A percentile compares a stretch with the other conserved stretches of the same genome.
Evolutionary conservation across 1,140 invertebrate species (phyloP).

Genomic region (Lithobius niger): DNA sequence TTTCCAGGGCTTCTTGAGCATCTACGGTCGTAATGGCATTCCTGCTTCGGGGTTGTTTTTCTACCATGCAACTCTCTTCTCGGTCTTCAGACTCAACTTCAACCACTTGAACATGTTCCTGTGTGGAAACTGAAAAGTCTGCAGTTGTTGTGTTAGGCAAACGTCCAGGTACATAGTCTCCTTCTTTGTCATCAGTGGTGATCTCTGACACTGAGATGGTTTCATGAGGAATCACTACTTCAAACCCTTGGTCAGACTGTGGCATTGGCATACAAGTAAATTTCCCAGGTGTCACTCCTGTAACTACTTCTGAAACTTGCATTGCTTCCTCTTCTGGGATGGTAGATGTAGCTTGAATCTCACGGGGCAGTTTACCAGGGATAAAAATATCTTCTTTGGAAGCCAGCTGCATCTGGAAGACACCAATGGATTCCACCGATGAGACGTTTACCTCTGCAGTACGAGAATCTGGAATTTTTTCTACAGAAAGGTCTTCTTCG

Average conservation of each 20-base stretch:
- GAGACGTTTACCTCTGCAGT: conserved; percentile 21
- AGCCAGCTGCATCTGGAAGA: conserved; percentile 37
- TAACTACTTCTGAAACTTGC: conserved; percentile 11
- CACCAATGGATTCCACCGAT: conserved; percentile 30
- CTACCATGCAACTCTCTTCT: conserved; percentile 12
- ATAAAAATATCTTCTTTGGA: conserved; percentile 39
- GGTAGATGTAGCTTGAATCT: conserved; percentile 18
- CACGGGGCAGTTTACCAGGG: conserved; percentile 26
- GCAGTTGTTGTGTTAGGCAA: not conserved
- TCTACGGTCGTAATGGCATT: conserved; percentile 11
- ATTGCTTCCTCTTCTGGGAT: conserved; percentile 17
- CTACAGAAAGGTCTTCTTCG: conserved; percentile 25
- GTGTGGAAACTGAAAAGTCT: not conserved
- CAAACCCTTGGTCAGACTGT: conserved; percentile 35
- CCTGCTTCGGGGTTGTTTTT: conserved; percentile 11
- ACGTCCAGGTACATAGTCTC: not conserved
- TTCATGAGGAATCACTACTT: conserved; percentile 38
- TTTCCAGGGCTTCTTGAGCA: conserved; percentile 15
- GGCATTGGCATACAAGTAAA: conserved; percentile 27
- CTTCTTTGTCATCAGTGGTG: conserved; percentile 17
- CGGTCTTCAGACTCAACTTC: conserved; percentile 17
- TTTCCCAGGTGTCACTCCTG: not conserved
- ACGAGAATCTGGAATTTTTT: conserved; percentile 13
- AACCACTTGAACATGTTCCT: conserved; percentile 16
- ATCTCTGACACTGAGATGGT: conserved; percentile 28